Evolutionary conservation across 2,113 vertebrate species (phyloP), one percentile per base, ranked within the genome.

Genomic region (Chunga burmeisteri): DNA sequence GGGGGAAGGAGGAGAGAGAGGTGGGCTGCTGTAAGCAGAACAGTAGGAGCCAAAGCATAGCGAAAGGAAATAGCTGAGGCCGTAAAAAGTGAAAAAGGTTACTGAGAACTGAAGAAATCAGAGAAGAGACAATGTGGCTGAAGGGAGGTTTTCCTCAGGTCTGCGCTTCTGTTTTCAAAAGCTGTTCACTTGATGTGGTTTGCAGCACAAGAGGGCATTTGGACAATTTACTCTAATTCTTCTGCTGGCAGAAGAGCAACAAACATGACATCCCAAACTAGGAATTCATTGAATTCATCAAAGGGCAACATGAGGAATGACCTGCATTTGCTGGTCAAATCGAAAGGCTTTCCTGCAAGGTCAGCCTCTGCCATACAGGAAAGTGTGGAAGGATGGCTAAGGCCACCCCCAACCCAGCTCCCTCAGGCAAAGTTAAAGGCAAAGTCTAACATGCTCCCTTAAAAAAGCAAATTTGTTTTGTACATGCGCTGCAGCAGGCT

Each of bases 21-120:
- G 89, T 96, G 94, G 96, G 93, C 96, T 96, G 93, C 85, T 82
- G 19, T 85, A 71, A 87, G 61, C 56, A 79, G 81, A 93, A 80
- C 0, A 0, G 53, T 72, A 94, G 73, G 50, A 94, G 66, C 38
- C 86, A 17, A 82, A 90, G 59, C 0, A 0, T 47, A 93, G 58
- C 0, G 4, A 95, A 95, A 93, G 81, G 87, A 97, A 94, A 96
- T 95, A 82, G 47, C 82, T 95, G 80, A 82, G 62, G 59, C 85
- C 78, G 53, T 89, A 52, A 90, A 79, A 87, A 91, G 34, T 84
- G 49, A 77, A 86, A 94, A 93, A 97, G 47, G 23, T 93, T 94
- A 80, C 81, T 67, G 87, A 95, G 81, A 97, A 75, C 38, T 50
- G 59, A 90, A 94, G 58, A 94, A 89, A 88, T 16, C 2, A 2